Base-by-base conservation (phyloP, 2,888 invertebrate genomes). In the Xestia rhomboidea region DNA sequence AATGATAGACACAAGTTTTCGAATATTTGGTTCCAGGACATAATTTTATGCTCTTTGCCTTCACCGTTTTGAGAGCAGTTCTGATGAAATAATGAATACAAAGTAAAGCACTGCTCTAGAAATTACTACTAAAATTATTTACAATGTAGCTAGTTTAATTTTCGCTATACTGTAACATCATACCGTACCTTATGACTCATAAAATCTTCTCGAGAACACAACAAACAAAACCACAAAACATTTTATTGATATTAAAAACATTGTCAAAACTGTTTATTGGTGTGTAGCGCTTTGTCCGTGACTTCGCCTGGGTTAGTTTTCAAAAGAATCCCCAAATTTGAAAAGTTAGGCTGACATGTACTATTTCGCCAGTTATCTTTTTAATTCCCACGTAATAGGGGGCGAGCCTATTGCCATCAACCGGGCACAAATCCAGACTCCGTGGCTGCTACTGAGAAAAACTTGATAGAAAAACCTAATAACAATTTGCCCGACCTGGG, bases 181-280 rank as follows among this genome's bases (percentile, higher is more conserved):
- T 76, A 13, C 21, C 66, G 13, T 54, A 21, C 3, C 27, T 46
- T 41, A 79, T 34, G 51, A 54, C 63, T 64, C 77, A 34, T 77
- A 77, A 82, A 77, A 68, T 68, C 49, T 68, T 49, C 49, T 62
- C 38, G 18, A 24, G 30, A 44, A 13, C 46, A 2, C 8, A 13
- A 69, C 49, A 83, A 78, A 80, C 79, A 80, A 83, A 80, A 51
- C 83, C 38, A 83, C 78, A 83, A 80, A 82, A 66, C 60, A 79
- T 82, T 80, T 80, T 80, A 80, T 62, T 62, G 70, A 60, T 62
- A 81, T 84, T 84, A 81, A 72, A 81, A 81, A n/a, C 68, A 66
- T 60, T 79, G 68, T 68, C 44, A n/a, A 71, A 72, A 72, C 30
- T 54, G 21, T 68, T 79, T 66, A 46, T 77, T 77, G 44, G 24